Evolutionary conservation across 2,888 invertebrate species (phyloP).

Genomic region (Polylopha cassiicola): DNA sequence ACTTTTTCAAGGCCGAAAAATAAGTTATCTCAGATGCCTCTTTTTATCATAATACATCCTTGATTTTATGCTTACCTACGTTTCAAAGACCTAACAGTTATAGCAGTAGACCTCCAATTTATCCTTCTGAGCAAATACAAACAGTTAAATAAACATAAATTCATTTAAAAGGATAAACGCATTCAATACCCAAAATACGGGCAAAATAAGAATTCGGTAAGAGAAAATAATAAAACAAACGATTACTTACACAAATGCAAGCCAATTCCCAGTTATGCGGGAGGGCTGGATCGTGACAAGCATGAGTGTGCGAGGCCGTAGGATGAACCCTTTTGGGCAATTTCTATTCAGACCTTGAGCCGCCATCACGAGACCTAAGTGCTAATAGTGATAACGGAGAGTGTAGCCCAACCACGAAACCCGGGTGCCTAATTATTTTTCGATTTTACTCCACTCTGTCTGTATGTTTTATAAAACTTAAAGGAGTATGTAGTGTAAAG

Average conservation of each 20-base stretch:
- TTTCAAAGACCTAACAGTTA: too few species aligned
- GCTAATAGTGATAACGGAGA: constrained; percentile 56
- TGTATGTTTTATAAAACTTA: too few species aligned
- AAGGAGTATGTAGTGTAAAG: too few species aligned
- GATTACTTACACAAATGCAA: constrained; percentile 50
- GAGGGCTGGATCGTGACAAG: constrained; percentile 50
- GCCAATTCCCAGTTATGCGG: constrained; percentile 43
- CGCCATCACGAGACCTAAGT: constrained; percentile 49
- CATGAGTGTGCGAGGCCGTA: constrained; percentile 39
- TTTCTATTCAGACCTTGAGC: constrained; percentile 58
- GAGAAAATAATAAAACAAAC: constrained; percentile 53
- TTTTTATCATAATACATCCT: too few species aligned
- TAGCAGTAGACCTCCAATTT: too few species aligned
- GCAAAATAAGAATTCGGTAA: constrained; percentile 29
- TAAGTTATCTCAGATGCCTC: too few species aligned
- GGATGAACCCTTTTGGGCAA: constrained; percentile 41
- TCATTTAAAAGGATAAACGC: constrained; percentile 20
- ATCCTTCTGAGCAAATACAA: too few species aligned
- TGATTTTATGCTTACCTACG: too few species aligned
- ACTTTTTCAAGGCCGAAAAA: too few species aligned
- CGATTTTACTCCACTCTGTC: constrained; percentile 8
- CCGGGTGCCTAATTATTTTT: constrained; percentile 29
- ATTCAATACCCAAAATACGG: constrained; percentile 21
- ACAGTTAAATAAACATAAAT: too few species aligned
- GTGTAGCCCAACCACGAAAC: constrained; percentile 31